Percentiles rank a stretch among this genome's conserved stretches.
phyloP scores from a whole-genome alignment of 2,113 vertebrate species.

The Turdus rufiventris region DNA sequence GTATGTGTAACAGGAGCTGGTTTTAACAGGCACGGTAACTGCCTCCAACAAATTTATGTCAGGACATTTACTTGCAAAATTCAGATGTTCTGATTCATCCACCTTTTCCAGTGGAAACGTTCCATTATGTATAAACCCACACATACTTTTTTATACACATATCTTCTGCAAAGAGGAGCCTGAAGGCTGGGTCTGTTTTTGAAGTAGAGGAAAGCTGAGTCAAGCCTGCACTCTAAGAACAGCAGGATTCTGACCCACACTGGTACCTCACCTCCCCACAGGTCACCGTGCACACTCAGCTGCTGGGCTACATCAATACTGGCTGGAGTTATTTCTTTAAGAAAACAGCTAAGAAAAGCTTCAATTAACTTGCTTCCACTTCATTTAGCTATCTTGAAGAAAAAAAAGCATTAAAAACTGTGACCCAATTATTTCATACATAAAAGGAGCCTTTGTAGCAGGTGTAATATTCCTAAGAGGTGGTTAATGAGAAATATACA shows the following conservation, averaged over 20 bases:
- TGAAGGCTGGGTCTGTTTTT: background rate
- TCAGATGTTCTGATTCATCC: background rate
- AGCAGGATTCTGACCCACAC: background rate
- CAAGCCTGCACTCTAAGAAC: background rate
- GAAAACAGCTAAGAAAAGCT: background rate
- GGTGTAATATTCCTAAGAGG: constrained; percentile 27
- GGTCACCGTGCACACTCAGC: background rate
- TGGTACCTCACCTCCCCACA: background rate
- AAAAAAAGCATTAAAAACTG: background rate
- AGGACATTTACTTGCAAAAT: background rate
- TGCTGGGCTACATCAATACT: background rate
- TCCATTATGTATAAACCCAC: background rate
- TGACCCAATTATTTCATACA: constrained; percentile 41
- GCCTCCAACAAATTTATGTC: background rate
- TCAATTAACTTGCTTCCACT: background rate
- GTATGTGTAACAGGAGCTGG: background rate
- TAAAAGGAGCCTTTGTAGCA: constrained; percentile 50
- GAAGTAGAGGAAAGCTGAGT: background rate
- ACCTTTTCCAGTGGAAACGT: background rate
- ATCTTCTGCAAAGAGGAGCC: background rate
- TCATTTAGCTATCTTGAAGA: background rate
- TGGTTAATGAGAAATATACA: constrained; percentile 16
- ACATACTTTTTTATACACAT: background rate
- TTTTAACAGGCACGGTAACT: background rate
- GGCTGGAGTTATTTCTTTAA: background rate